Base-by-base conservation (phyloP, 1,140 invertebrate species). In the Conus ventricosus region DNA sequence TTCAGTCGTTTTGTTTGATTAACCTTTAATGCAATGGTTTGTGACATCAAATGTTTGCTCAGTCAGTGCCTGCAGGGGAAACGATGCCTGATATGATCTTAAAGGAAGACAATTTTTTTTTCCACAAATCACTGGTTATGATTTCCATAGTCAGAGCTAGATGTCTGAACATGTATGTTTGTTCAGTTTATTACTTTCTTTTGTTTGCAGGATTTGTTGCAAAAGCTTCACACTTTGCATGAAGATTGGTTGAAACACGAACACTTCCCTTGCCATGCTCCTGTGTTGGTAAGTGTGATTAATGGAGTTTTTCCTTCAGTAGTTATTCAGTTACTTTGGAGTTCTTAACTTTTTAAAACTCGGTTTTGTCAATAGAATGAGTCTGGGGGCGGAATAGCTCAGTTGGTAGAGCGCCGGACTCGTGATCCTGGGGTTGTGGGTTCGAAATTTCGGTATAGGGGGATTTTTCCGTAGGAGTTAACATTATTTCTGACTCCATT, bases 211-310 rank as follows among this genome's bases (percentile, higher is more conserved):
- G 89, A 89, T 27, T 98, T 98, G 94, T 95, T 98, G 10, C 95
- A 97, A 92, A 96, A 97, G 88, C 94, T 98, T 57, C 97, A 98
- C 92, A 95, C 97, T 81, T 95, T 97, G 60, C 97, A 98, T 95
- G 98, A 98, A 95, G 96, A 97, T 78, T 98, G 98, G 98, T 94
- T 98, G 10, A 89, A 92, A 4, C 90, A 91, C n/a, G 82, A 88
- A 39, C 88, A 85, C 55, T 90, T 86, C 25, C 60, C 71, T 20
- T 39, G 84, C 10, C 78, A 85, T 15, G 71, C 76, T 3, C 83
- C 85, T 39, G 84, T 90, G 39, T 84, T 91, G 63, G 89, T 90
- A 53, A 84, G 84, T 71, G 55, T 20, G 20, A 57, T 17, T 85
- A n/a, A 15, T 54, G 23, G 13, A 7, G 85, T 55, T 53, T 17